Evolutionary conservation across 2,797 vertebrate genomes (phyloP), one percentile per base, ranked within the genome.

Genomic region (Picus viridis): DNA sequence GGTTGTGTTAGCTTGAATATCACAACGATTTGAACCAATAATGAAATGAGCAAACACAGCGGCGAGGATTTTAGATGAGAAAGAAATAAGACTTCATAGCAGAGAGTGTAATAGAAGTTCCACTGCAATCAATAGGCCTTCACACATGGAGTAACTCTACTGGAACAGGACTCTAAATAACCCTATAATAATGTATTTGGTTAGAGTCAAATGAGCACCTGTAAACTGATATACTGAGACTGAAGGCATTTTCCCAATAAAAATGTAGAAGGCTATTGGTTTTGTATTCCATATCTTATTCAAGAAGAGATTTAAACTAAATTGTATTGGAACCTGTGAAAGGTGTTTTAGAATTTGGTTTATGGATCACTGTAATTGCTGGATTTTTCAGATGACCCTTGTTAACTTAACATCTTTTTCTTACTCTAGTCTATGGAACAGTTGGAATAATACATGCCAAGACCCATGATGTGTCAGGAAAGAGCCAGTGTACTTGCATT

Each of bases 131-230:
- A 85, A 89, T 92, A 87, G 67, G 47, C 57, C 12, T 73, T 92
- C 5, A 0, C 84, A 81, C 34, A 16, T 32, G 34, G 75, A 83
- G 27, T 69, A 69, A 69, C 78, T 90, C 56, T 78, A 8, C 71
- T 75, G 86, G 93, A 95, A 83, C 36, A 78, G 56, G 56, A 49
- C 69, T 90, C 72, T 76, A 75, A 88, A 90, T 75, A 92, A 94
- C 34, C 65, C 29, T 11, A 20, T 63, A 74, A 81, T 67, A 67
- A 75, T 80, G 91, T 92, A 59, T 92, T 77, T 86, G 43, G 32
- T 16, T 89, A 36, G 82, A 84, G 20, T 89, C 57, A 73, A 83
- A 89, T 83, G 59, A 92, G 59, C n/a, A 63, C 47, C 72, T 80
- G 56, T 34, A 72, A 92, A 77, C 72, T 90, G 36, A n/a, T 75